Base-by-base conservation (phyloP, 2,113 vertebrate genomes). In the Bos indicus region DNA sequence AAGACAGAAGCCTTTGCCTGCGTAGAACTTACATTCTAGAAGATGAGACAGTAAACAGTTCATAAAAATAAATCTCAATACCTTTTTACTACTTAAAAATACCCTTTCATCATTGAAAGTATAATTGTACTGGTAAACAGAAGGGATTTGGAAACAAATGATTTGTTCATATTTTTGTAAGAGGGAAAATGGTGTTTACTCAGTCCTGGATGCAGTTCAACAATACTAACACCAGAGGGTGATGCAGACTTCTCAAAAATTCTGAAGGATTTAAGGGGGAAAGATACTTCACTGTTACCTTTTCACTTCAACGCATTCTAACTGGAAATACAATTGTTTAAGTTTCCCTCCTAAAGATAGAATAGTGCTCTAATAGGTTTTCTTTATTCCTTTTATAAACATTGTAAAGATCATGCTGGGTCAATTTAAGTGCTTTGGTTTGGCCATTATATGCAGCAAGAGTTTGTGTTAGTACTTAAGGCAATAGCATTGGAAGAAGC, bases 171-270 rank as follows among this genome's bases (percentile, higher is more conserved):
- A 14, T 48, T 89, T 84, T 86, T 46, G 4, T 77, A 30, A 90
- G 48, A 40, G 12, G 14, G 51, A 3, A 40, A 87, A 80, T 88
- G n/a, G 30, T 82, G 7, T 96, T 94, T 90, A 56, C 13, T 94
- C 74, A 88, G 4, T 77, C 14, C 51, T 91, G 13, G 25, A 25
- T 94, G 67, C 13, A 97, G 4, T 97, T 95, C 74, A 86, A 52
- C n/a, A 10, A 84, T 81, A 36, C 83, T n/a, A 92, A 92, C 81
- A 82, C 28, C 60, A 91, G 95, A 95, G 91, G 94, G 48, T 93
- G 80, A 46, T 89, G 26, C 54, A 95, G 87, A 96, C 71, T 86
- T 95, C 40, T 51, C 15, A 48, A 95, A 88, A 93, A 57, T 46
- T 30, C 15, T 90, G 48, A 64, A 19, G 43, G 17, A 77, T 84